Evolutionary conservation across 53 echinoderm and acorn worm species (phyloP).

Genomic region (Hippasteria phrygiana): DNA sequence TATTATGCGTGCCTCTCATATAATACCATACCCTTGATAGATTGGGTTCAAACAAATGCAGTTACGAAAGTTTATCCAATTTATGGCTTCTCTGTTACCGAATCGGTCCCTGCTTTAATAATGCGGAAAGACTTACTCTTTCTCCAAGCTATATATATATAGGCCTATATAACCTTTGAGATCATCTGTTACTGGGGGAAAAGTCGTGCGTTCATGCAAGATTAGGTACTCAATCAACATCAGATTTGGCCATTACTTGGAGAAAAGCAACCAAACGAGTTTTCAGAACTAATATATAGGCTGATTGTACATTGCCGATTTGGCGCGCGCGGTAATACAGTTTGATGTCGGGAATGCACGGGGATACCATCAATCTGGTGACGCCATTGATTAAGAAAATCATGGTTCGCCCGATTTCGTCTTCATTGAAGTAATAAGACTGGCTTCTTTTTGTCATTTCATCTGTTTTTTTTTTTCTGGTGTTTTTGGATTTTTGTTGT

Average conservation of each 20-base stretch:
- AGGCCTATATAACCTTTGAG: too few species aligned
- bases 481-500: too few species aligned
- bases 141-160: too few species aligned
- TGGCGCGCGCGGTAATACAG: slow-evolving; percentile 23
- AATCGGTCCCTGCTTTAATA: too few species aligned
- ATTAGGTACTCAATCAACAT: slow-evolving; percentile 13
- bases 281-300: neutral
- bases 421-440: neutral
- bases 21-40: too few species aligned
- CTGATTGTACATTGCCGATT: neutral
- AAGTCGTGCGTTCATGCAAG: neutral
- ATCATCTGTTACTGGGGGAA: too few species aligned
- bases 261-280: neutral
- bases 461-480: too few species aligned
- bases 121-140: too few species aligned
- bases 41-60: too few species aligned
- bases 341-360: slow-evolving; percentile 6
- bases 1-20: too few species aligned
- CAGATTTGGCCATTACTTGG: neutral
- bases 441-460: neutral
- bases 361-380: neutral
- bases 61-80: too few species aligned
- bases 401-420: neutral
- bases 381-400: neutral
- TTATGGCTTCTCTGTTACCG: too few species aligned